Conservation (phyloP, 2,888 invertebrate species). For the Apodemia hepburni region DNA sequence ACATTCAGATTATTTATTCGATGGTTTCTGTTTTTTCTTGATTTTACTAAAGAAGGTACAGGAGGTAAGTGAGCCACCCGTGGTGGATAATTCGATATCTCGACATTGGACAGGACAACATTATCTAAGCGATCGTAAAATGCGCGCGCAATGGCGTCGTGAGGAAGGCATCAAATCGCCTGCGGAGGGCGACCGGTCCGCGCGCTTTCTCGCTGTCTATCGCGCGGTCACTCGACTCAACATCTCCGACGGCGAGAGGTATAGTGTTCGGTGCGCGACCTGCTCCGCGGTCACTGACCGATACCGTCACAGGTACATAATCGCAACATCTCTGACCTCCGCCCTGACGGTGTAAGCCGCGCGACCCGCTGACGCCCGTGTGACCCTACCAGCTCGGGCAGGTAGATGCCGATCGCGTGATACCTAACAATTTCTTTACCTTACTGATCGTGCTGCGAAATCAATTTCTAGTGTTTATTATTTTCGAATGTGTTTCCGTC, state of each 20-base stretch:
- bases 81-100: slow-evolving; percentile 72
- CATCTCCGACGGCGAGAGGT: slow-evolving; percentile 57
- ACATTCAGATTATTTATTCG: not conserved
- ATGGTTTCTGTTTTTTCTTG: not conserved
- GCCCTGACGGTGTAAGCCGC: slow-evolving; percentile 35
- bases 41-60: not conserved
- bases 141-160: slow-evolving; percentile 75
- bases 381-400: slow-evolving; percentile 37
- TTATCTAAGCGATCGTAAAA: slow-evolving; percentile 55
- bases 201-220: slow-evolving; percentile 60
- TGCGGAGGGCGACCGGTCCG: slow-evolving; percentile 71
- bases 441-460: slow-evolving; percentile 1
- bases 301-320: slow-evolving; percentile 40
- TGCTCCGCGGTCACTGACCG: slow-evolving; percentile 65
- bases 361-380: slow-evolving; percentile 34
- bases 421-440: slow-evolving; percentile 34
- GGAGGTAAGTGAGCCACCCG: slow-evolving; percentile 22
- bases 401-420: slow-evolving; percentile 62
- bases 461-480: slow-evolving; percentile 2
- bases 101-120: slow-evolving; percentile 72
- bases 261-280: slow-evolving; percentile 46
- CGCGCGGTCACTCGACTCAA: slow-evolving; percentile 46
- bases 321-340: slow-evolving; percentile 34
- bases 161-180: slow-evolving; percentile 75
- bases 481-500: not conserved